Base-by-base conservation (phyloP, 1,140 invertebrate genomes). In the Prorops nasuta region DNA sequence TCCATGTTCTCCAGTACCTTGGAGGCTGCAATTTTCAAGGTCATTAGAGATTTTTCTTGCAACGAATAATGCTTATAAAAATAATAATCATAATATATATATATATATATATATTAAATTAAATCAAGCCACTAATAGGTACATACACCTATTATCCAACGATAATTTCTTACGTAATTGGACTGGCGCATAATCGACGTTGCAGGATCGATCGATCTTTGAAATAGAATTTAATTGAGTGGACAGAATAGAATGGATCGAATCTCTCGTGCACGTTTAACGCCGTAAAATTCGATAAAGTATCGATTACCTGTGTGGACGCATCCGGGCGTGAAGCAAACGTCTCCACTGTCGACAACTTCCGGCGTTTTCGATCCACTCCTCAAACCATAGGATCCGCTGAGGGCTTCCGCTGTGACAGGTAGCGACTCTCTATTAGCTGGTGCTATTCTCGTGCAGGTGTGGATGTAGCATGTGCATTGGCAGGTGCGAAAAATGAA, bases 321-420 rank as follows among this genome's bases (percentile, higher is more conserved):
- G 69, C 87, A 89, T 54, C 83, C 86, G 19, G 84, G 71, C 2
- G 79, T 77, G 20, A 81, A 71, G 59, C 87, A 89, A 3, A 86
- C 49, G 18, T 80, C 66, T 10, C 67, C 55, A 0, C 60, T 32
- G 19, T 50, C 20, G 42, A 62, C 28, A 6, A 56, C 39, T 3
- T 63, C 45, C 20, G 28, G 31, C n/a, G n/a, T 22, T n/a, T 39
- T 6, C 18, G 16, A 89, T 2, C 46, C 48, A 15, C 20, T 56
- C 31, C 69, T 70, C 12, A 53, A 38, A 16, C 45, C 35, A 6
- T 47, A 54, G 16, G 49, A 55, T 38, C 69, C 64, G 34, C 52
- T 61, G 6, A 80, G 59, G 9, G 79, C 78, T 61, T 78, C 73
- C 7, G 60, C 67, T 74, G 60, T 66, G 63, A 54, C 71, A 51